Base-by-base conservation (phyloP, 1,140 invertebrate species). In the Drosophila mayri region DNA sequence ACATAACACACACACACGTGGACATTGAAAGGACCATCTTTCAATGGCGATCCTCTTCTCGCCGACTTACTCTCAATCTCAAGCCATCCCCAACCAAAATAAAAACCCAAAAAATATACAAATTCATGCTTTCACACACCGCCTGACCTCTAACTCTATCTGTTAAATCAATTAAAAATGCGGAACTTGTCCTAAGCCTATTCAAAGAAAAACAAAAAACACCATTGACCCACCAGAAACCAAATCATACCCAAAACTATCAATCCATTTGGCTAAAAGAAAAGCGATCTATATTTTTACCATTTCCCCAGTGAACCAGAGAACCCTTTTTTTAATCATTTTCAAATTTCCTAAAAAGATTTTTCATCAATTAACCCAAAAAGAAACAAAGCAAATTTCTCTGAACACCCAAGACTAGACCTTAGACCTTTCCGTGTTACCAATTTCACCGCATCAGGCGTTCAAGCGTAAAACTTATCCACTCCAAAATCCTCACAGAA, bases 121-220 rank as follows among this genome's bases (percentile, higher is more conserved):
- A 52, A 65, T 70, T 70, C 57, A 52, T 67, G 79, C 80, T 83
- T 75, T 75, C 32, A 84, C 73, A 76, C 72, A 76, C 77, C 73
- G 81, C 81, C 72, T 67, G 46, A 64, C 47, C 68, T 64, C 41
- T 57, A 60, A 43, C 41, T 55, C 41, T 55, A 67, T 64, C 59
- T 65, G 47, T 79, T 72, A 32, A 70, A 70, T 61, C 52, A 57
- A 44, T 50, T 80, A 40, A 35, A 61, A 80, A 70, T 59, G 66
- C 70, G 61, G 68, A 74, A 65, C 65, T 60, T 74, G 68, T 52
- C 66, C 44, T 32, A 55, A 61, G 64, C 76, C 55, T 70, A 79
- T 44, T 28, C 14, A 22, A 54, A 22, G 3, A 22, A 22, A 22
- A 22, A 22, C 22, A 22, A 22, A 22, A 38, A 54, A 38, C 4